Evolutionary conservation across 2,888 invertebrate genomes (phyloP).

Genomic region (Sarcophaga carnaria): DNA sequence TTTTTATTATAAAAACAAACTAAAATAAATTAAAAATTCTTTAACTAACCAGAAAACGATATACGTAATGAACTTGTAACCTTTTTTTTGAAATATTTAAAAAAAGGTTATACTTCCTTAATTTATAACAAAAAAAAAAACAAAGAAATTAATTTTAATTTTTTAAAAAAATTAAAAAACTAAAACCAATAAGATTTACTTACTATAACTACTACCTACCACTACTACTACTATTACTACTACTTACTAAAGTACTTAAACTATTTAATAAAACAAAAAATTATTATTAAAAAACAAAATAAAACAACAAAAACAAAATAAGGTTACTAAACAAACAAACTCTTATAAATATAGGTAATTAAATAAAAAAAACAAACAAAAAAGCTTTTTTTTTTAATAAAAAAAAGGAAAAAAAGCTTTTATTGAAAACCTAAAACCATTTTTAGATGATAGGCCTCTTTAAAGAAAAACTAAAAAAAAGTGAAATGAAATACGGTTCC

Average conservation of each 20-base stretch:
- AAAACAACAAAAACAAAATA: conserved; percentile 48
- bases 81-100: not conserved
- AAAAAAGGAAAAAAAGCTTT: not conserved
- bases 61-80: conserved; percentile 63
- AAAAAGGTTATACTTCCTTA: conserved; percentile 60
- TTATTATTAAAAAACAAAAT: conserved; percentile 46
- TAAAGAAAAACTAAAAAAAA: conserved; percentile 33
- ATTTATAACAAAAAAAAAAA: conserved; percentile 51
- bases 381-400: conserved; percentile 31
- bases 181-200: conserved; percentile 67
- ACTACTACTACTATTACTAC: conserved; percentile 71
- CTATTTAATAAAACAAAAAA: conserved; percentile 41
- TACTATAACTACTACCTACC: conserved; percentile 64
- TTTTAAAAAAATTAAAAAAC: conserved; percentile 69
- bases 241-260: conserved; percentile 71
- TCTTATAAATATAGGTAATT: conserved; percentile 60
- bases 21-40: conserved; percentile 2
- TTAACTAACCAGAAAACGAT: conserved; percentile 71
- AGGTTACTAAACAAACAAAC: conserved; percentile 55
- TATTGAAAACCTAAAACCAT: conserved; percentile 1
- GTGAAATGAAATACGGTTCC: conserved; percentile 68
- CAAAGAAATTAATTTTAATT: conserved; percentile 65
- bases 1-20: conserved; percentile 40
- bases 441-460: conserved; percentile 52
- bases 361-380: conserved; percentile 21